Conservation (phyloP, 2,888 invertebrate species). For the Encarsia formosa region DNA sequence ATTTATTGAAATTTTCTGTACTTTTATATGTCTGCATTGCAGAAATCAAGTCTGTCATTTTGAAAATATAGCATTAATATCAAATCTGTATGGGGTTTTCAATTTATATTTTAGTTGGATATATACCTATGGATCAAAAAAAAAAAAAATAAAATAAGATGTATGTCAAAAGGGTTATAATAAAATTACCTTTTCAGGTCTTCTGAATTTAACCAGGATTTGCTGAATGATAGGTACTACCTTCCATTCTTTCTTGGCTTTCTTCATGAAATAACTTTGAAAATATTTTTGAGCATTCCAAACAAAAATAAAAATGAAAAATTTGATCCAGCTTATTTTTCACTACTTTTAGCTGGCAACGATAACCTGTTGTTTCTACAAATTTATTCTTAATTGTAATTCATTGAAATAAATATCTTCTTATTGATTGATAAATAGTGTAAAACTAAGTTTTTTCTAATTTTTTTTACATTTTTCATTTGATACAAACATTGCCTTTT, state of each 20-base stretch:
- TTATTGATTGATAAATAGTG: constrained; percentile 17
- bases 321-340: constrained; percentile 37
- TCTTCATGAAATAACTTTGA: constrained; percentile 29
- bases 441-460: constrained; percentile 24
- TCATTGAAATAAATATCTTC: constrained; percentile 28
- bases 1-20: not conserved
- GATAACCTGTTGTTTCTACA: constrained; percentile 52
- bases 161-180: constrained; percentile 33
- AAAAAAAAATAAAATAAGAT: constrained; percentile 16
- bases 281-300: constrained; percentile 30
- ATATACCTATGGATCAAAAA: constrained; percentile 20
- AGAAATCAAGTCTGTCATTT: too few relatives aligned
- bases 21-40: too few relatives aligned
- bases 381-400: constrained; percentile 28
- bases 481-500: constrained; percentile 22
- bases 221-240: constrained; percentile 49
- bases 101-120: constrained; percentile 19
- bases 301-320: constrained; percentile 24
- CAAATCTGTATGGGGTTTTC: too few relatives aligned
- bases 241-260: constrained; percentile 30
- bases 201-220: constrained; percentile 45
- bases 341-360: constrained; percentile 36
- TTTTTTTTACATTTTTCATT: too few relatives aligned
- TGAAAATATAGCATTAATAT: too few relatives aligned
- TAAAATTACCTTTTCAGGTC: constrained; percentile 48